Conservation (phyloP, 2,888 invertebrate genomes). For the Laspeyria flexula region DNA sequence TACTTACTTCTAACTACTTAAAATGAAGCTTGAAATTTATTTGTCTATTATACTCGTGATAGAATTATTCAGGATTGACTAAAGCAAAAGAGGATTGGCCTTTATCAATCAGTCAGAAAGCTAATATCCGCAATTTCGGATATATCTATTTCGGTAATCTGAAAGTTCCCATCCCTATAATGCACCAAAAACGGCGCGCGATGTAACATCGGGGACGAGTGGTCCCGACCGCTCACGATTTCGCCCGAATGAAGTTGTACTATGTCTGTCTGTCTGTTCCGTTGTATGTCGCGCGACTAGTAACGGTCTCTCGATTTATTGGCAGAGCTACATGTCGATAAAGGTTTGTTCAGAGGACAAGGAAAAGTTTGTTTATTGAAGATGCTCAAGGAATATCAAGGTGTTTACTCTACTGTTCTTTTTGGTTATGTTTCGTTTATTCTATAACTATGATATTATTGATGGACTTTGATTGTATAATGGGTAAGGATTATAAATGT, state of each 20-base stretch:
- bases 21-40: too few relatives aligned
- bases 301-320: conserved; percentile 47
- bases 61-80: too few relatives aligned
- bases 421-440: neutral
- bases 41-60: too few relatives aligned
- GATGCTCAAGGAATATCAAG: conserved; percentile 5
- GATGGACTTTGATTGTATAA: too few relatives aligned
- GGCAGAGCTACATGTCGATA: conserved; percentile 32
- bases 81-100: too few relatives aligned
- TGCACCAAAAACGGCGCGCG: conserved; percentile 43
- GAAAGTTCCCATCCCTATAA: conserved; percentile 37
- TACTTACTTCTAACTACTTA: too few relatives aligned
- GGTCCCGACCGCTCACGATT: conserved; percentile 66
- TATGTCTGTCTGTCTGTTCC: conserved; percentile 48
- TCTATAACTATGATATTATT: neutral
- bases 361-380: conserved; percentile 17
- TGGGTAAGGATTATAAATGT: too few relatives aligned
- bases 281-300: conserved; percentile 37
- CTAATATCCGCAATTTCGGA: too few relatives aligned
- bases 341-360: conserved; percentile 20
- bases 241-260: conserved; percentile 68
- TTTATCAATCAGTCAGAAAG: too few relatives aligned
- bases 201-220: conserved; percentile 48
- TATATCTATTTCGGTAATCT: neutral
- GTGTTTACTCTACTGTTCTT: neutral